Base-by-base conservation (phyloP, 1,140 invertebrate species). In the Archegozetes longisetosus region DNA sequence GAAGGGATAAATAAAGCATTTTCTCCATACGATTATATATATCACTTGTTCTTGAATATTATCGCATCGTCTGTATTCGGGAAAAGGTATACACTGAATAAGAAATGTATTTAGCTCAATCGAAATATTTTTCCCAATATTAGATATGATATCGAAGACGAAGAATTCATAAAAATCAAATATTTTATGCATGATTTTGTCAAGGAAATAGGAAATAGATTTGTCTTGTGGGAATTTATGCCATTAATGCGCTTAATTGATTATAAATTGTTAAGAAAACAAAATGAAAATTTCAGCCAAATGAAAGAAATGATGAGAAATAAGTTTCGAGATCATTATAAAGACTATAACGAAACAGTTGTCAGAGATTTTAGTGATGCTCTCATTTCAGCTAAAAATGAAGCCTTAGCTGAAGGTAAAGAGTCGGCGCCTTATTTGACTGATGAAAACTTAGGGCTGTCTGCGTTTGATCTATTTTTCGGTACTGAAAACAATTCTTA, bases 351-450 rank as follows among this genome's bases (percentile, higher is more conserved):
- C 20, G 6, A 6, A 51, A 26, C 4, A 9, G 20, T 22, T 22
- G 25, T 29, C 13, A 76, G 83, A 57, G 86, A 90, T 71, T 80
- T 90, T 17, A 88, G 90, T 78, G 86, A 90, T 65, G 80, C 81
- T 17, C 89, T 88, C 67, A 73, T 90, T 22, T 76, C 84, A 47
- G 79, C 85, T 73, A 82, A 85, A 74, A 69, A 78, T 25, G 25
- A 32, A 6, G 62, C 61, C n/a, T 32, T 24, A 3, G 22, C 53
- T 2, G 51, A 62, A 55, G 55, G 58, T 24, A 52, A 50, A 46
- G 54, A 63, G 4, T 46, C 2, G 46, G 47, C 46, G 9, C 60
- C n/a, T 20, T 32, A 55, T 55, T 20, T 46, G 53, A 55, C 1
- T 3, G 48, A 49, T 47, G 22, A 59, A n/a, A 58, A 67, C n/a